Evolutionary conservation across 2,888 invertebrate genomes (phyloP), one percentile per base, ranked within the genome.

Genomic region (Rhagophthalmus giganteus): DNA sequence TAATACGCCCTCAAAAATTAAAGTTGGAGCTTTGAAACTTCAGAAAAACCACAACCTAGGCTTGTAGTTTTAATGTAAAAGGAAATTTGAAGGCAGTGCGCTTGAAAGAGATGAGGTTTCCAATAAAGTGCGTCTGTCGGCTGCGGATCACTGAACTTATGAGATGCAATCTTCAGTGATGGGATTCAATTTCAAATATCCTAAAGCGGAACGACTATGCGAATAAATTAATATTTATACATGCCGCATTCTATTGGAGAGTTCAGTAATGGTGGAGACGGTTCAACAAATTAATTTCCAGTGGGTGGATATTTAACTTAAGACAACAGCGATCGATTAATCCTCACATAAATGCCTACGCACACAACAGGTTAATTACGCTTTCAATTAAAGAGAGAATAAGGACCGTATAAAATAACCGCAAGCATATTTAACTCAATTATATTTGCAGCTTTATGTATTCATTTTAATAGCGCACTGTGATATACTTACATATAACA

Each of bases 121-220:
- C 59, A 56, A 60, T 59, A 59, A 59, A 61, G 57, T 59, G 57
- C 56, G 58, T 59, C 57, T 45, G 57, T 59, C 57, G 47, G 59
- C 28, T 46, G 30, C 55, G 55, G 55, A 57, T 61, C 61, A 57
- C 47, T 60, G 59, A 61, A 60, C 57, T 61, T 59, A 54, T 57
- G 57, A 60, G 55, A 59, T 61, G 63, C 61, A 63, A 63, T 62
- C 63, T 62, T 58, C 61, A 59, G 59, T 60, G 63, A 63, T 59
- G 58, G 58, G 59, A 63, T 63, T 63, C 60, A 62, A 62, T 63
- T 61, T 58, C 61, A 60, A 63, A 62, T 61, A 61, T 54, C 61
- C 61, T 54, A 44, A 48, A 60, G 61, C 60, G 45, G 50, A 57
- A 55, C 44, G 49, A 51, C 42, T 52, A 61, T 51, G 50, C 35